Base-by-base conservation (phyloP, 92 coral and sea anemone genomes). In the Palythoa caribaeorum region DNA sequence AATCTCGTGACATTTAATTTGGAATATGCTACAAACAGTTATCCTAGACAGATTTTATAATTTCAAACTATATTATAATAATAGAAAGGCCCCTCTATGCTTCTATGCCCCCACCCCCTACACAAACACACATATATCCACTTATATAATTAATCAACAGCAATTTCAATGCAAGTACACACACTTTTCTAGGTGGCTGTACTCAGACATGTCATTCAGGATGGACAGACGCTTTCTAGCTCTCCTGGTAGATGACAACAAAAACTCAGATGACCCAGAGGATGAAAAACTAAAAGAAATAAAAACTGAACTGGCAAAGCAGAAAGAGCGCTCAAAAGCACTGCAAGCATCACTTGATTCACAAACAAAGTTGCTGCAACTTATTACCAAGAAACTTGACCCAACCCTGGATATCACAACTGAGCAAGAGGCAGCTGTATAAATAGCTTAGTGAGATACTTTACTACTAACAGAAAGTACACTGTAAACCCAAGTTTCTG, bases 341-440 rank as follows among this genome's bases (percentile, higher is more conserved):
- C 50, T 94, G 3, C 96, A 94, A 80, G 93, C 84, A 66, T 89
- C 93, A 13, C 78, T 94, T n/a, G 98, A 94, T 55, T 89, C 90
- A 10, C 98, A 93, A 53, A 71, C 78, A 40, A 85, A 78, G 85
- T 19, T 95, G 9, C 88, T 95, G 17, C 79, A 70, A 44, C 88
- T 90, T 0, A 91, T 93, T 70, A 94, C 94, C 51, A 88, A 88
- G 74, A 95, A 92, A 87, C 88, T 95, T 37, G 90, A 85, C 39
- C 86, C 76, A n/a, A 12, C 74, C 2, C 74, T 63, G 5, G 76
- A 81, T 35, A 48, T 20, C 40, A 66, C 19, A 16, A 66, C 38
- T 11, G 86, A 81, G 65, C 74, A 65, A 20, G 86, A 63, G 11
- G 76, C 62, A 66, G 75, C 86, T 81, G 86, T 81, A 76, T 81